Base-by-base conservation (phyloP, 2,797 vertebrate species). In the Muscicapa striata region DNA sequence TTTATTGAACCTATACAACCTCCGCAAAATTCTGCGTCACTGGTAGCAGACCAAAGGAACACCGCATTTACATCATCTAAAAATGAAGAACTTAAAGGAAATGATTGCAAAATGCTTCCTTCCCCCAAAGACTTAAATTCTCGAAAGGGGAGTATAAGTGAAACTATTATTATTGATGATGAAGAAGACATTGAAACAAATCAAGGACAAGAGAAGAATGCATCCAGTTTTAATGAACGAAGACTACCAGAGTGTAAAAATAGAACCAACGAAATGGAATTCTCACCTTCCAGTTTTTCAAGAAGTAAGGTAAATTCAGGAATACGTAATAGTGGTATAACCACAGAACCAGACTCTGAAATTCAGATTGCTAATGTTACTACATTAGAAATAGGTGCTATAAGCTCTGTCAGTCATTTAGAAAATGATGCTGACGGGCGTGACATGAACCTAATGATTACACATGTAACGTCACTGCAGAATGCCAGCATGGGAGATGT, bases 141-240 rank as follows among this genome's bases (percentile, higher is more conserved):
- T 95, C 97, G 97, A 61, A 98, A 98, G 89, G 96, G 98, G 83
- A 98, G 97, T 93, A 97, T 98, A 97, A 98, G 98, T 70, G 99
- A 99, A 97, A 99, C 99, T 69, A 99, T 99, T 89, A 98, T 99
- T 97, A 99, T 99, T 81, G 99, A 99, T 38, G 99, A 99, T 45
- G 99, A 99, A 98, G 99, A 99, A 94, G 99, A 99, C 88, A 96
- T 97, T 51, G 99, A 99, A 95, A 98, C 98, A 94, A 99, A 97
- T 94, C 97, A 97, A 96, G 97, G 94, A 36, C 98, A 98, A 89
- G 98, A 98, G 77, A 98, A 98, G 96, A 98, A 97, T 97, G 92
- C 97, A 92, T 98, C 98, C 91, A 96, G 89, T 97, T 98, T 98
- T 96, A 97, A 81, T 96, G 98, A 98, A 72, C 92, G 97, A 95